Evolutionary conservation across 2,888 invertebrate genomes (phyloP).

Genomic region (Aspidiotus destructor): DNA sequence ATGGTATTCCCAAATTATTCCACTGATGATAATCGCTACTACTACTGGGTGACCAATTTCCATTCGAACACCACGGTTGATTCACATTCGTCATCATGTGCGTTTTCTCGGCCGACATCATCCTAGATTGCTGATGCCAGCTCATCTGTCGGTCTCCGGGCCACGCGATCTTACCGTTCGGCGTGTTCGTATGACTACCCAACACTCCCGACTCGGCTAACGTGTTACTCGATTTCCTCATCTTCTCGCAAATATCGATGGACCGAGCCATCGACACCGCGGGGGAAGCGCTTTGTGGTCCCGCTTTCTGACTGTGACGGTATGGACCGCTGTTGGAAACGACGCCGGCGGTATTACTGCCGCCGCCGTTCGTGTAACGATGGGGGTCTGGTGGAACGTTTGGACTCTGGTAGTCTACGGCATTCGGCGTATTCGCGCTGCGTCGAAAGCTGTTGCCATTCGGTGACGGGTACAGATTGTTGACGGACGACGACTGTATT

Average conservation of each 20-base stretch:
- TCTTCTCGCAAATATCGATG: conserved; percentile 7
- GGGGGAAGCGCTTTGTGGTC: conserved; percentile 21
- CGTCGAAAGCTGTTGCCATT: neutral
- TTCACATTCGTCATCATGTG: conserved; percentile 7
- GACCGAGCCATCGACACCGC: conserved; percentile 17
- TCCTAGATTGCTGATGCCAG: conserved; percentile 15
- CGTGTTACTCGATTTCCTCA: conserved; percentile 28
- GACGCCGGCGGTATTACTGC: conserved; percentile 18
- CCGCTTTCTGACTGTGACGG: conserved; percentile 28
- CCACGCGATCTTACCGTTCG: conserved; percentile 35
- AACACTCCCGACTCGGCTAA: conserved; percentile 34
- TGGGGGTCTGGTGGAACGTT: conserved; percentile 18
- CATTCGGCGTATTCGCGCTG: neutral
- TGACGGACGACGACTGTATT: conserved; percentile 25
- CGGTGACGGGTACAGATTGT: conserved; percentile 16
- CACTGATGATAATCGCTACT: conserved; percentile 17
- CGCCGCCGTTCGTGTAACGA: conserved; percentile 27
- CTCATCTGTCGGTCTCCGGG: conserved; percentile 34
- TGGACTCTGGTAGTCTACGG: conserved; percentile 24
- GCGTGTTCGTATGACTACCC: conserved; percentile 34
- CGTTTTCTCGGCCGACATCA: neutral
- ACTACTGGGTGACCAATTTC: conserved; percentile 1
- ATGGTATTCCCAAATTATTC: conserved; percentile 1
- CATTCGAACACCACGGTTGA: conserved; percentile 18
- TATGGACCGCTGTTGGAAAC: conserved; percentile 22